Conservation (phyloP, 2,888 invertebrate species). For the Campaea margaritaria region DNA sequence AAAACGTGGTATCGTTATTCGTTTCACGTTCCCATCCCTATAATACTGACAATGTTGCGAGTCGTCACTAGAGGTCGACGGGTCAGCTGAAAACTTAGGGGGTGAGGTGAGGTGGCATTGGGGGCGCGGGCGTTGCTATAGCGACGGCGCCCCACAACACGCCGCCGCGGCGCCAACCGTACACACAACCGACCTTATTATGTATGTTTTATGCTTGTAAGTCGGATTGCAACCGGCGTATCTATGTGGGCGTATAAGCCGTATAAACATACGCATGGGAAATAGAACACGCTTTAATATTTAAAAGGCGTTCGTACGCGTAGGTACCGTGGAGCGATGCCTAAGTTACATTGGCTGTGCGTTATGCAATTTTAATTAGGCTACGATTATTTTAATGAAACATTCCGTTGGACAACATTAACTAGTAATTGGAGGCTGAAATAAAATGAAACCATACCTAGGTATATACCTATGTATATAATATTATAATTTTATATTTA, state of each 20-base stretch:
- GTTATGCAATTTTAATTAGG: constrained; percentile 20
- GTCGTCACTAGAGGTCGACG: constrained; percentile 78
- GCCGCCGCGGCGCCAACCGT: constrained; percentile 78
- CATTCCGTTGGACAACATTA: background rate
- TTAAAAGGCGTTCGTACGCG: constrained; percentile 64
- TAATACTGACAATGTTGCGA: constrained; percentile 70
- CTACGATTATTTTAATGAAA: constrained; percentile 14
- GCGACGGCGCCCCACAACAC: constrained; percentile 81
- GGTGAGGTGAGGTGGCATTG: constrained; percentile 52
- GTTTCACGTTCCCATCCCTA: constrained; percentile 50
- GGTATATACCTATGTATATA: too few species aligned
- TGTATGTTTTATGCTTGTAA: constrained; percentile 75
- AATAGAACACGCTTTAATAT: constrained; percentile 72
- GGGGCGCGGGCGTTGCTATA: constrained; percentile 61
- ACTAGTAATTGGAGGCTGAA: background rate
- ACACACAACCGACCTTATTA: constrained; percentile 61
- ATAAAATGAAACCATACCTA: too few species aligned
- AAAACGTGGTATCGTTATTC: constrained; percentile 16
- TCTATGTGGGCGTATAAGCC: constrained; percentile 39
- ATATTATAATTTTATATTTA: too few species aligned
- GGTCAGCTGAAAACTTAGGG: constrained; percentile 71
- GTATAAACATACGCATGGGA: constrained; percentile 51
- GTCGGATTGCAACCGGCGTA: constrained; percentile 60
- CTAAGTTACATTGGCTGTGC: constrained; percentile 15
- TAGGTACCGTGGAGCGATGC: constrained; percentile 8